Evolutionary conservation across 2,113 vertebrate species (phyloP).

Genomic region (Physeter macrocephalus): DNA sequence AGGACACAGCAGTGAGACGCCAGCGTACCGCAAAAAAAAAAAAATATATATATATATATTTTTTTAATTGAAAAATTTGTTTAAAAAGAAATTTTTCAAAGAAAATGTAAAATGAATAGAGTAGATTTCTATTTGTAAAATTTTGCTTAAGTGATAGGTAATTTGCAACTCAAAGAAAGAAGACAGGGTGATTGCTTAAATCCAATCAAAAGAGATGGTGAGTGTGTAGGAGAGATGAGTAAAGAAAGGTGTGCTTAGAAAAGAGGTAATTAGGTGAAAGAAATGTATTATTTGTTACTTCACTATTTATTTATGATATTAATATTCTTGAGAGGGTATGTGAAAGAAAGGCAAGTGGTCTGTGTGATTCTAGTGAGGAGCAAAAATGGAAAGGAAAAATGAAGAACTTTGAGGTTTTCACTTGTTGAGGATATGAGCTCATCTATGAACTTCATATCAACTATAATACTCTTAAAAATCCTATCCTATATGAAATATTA

Average conservation of each 20-base stretch:
- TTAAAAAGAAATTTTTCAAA: neutral
- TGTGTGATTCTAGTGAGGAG: neutral
- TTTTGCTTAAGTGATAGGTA: neutral
- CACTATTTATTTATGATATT: neutral
- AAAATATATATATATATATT: no score
- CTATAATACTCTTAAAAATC: neutral
- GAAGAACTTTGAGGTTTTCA: neutral
- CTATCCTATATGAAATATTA: neutral
- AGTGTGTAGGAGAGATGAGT: neutral
- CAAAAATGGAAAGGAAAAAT: neutral
- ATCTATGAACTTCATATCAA: neutral
- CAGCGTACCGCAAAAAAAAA: no score
- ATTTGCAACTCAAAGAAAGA: neutral
- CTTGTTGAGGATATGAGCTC: neutral
- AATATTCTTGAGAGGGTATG: neutral
- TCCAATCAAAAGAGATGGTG: neutral
- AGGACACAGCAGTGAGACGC: no score
- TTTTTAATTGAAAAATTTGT: neutral
- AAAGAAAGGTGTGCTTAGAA: neutral
- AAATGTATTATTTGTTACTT: neutral
- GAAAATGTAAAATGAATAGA: neutral
- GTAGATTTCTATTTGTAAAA: neutral
- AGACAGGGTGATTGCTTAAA: neutral
- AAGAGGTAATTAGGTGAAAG: neutral
- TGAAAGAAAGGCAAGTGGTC: neutral